Evolutionary conservation across 2,113 vertebrate species (phyloP), one percentile per base, ranked within the genome.

Genomic region (Cynoglossus semilaevis): DNA sequence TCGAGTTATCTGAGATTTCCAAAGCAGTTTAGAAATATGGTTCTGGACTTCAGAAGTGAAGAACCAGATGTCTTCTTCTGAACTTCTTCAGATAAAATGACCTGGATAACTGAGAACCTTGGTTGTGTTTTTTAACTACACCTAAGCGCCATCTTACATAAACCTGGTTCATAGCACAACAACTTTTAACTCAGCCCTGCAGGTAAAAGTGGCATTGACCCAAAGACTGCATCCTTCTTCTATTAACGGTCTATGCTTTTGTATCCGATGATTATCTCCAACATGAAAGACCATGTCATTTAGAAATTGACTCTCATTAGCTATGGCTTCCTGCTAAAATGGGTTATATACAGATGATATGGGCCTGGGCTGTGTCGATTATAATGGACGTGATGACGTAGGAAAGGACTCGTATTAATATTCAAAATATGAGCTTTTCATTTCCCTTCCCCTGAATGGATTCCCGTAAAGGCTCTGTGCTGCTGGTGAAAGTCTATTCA

Each of bases 401-500:
- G 13, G n/a, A 54, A 19, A 57, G 43, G 45, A 56, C 58, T 63
- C 13, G 18, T 63, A 67, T n/a, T 70, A 66, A 75, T 74, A 58
- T 51, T 62, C 10, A 60, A 79, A 78, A 69, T 67, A 49, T 0
- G 18, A 59, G 19, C 9, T 68, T 70, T 50, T 54, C 45, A 18
- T 47, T 34, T 11, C 19, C 45, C 42, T 57, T 14, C 47, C 63
- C 61, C 68, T 56, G 36, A 74, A 64, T 10, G 52, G 35, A 46
- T 63, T 50, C 67, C 18, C 72, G 43, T 68, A 56, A 13, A 61
- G 61, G 41, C 52, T 68, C 49, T 64, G 46, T 68, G 67, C 56
- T 83, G 83, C 87, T 87, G 85, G 78, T 85, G 69, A 77, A 77
- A 61, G 52, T 55, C 48, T 46, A 45, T 48, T 68, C 74, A 72